Evolutionary conservation across 2,888 invertebrate species (phyloP), one percentile per base, ranked within the genome.

Genomic region (Atrina japonica): DNA sequence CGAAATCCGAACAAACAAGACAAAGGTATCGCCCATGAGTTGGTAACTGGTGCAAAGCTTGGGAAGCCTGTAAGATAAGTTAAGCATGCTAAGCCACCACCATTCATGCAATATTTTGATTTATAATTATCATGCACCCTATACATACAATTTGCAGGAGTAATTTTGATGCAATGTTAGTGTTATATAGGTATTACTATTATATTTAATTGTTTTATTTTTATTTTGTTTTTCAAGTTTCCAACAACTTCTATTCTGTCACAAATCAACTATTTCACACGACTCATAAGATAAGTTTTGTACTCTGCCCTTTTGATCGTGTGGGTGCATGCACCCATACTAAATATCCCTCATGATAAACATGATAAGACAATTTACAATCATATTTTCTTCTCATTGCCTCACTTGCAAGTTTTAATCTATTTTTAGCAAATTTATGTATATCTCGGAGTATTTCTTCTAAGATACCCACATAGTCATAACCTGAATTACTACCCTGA

Each of bases 311-410:
- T 47, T 47, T 47, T 18, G n/a, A 18, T n/a, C 47, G 7, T 18
- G 47, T 47, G 7, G 47, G 47, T 6, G 47, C 16, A 16, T 47
- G 47, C 47, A 35, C 35, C 35, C 35, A 35, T 35, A 35, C 35
- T 35, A 35, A 35, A 11, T 35, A 5, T 35, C 35, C 47, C 16
- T 47, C 47, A 47, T 47, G 7, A 16, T 47, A 47, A 6, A 7
- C 7, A 18, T 18, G 18, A 1, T 47, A 47, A 47, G 47, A 47
- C 47, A 47, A n/a, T 47, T 47, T 47, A n/a, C 47, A 1, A 47
- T 47, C 47, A 47, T 47, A 47, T n/a, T 47, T 47, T 47, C 47
- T 47, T 47, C 47, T 47, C 47, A 47, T 47, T 14, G 47, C 47
- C 47, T 47, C 47, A 47, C 47, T 47, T 14, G 47, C 6, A 16